Base-by-base conservation (phyloP, 2,888 invertebrate species). In the Xestia sexstrigata region DNA sequence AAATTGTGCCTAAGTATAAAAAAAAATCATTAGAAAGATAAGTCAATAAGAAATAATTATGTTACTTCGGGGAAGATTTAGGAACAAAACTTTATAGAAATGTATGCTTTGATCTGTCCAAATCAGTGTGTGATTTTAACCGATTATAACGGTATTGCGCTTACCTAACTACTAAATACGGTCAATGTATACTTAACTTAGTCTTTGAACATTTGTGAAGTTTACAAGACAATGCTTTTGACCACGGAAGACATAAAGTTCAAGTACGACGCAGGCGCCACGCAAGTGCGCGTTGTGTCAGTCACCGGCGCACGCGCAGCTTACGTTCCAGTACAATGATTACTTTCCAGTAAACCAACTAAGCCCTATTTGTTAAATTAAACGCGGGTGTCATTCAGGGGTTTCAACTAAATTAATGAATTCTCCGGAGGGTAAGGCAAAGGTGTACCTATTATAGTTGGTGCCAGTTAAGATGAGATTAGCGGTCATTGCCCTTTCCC, bases 251-350 rank as follows among this genome's bases (percentile, higher is more conserved):
- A 79, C 77, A 77, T 75, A 77, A 80, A 76, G 76, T 79, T 77
- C 74, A 79, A 71, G 79, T 65, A 70, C 74, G 73, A 78, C 69
- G 73, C 78, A 74, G 81, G 81, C 81, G 82, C 82, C 82, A 74
- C 70, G 82, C 74, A 63, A 82, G 82, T 70, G 39, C 82, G 79
- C 52, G 70, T 68, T 76, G 82, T 81, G 81, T 89, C 89, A 88
- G 58, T 79, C 82, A 79, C 74, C 79, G 70, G 67, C 78, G 60
- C 65, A n/a, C 2, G 62, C 79, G 66, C 77, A 58, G 47, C 45
- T 63, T 60, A 66, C 70, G 70, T 42, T 35, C 13, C n/a, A 65
- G 63, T 65, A 2, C 15, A 42, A 15, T 15, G 7, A 15, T 42
- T n/a, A 7, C 7, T 9, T 11, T 11, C 39, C n/a, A 65, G 70